A percentile compares a stretch with the other conserved stretches of the same genome.
Evolutionary conservation across 2,113 vertebrate species (phyloP).

Genomic region (Vicugna pacos): DNA sequence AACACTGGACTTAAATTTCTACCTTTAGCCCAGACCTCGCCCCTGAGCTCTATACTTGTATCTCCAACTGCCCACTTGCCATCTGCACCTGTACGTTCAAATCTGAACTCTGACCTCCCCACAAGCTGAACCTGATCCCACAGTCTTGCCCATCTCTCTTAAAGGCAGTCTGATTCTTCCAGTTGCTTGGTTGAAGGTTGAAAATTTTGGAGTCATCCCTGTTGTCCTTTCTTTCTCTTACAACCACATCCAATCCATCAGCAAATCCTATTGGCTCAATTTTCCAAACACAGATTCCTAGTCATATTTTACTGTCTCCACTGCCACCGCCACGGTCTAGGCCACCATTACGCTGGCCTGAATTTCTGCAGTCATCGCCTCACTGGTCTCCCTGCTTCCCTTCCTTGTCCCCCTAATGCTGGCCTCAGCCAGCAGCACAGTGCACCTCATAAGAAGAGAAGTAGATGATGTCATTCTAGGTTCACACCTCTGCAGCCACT

Average conservation of each 20-base stretch:
- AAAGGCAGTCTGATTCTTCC: neutral
- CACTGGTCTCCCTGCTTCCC: neutral
- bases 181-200: neutral
- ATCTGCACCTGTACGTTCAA: neutral
- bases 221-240: neutral
- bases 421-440: neutral
- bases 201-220: neutral
- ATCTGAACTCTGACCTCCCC: neutral
- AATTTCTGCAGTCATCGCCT: neutral
- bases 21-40: neutral
- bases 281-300: neutral
- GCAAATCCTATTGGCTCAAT: neutral
- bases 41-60: neutral
- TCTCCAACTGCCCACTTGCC: neutral
- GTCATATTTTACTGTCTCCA: neutral
- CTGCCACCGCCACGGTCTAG: accelerated
- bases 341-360: neutral
- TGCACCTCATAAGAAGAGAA: neutral
- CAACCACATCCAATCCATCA: neutral
- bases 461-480: neutral
- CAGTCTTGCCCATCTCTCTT: neutral
- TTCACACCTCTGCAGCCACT: neutral
- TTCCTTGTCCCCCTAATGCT: neutral
- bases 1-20: neutral
- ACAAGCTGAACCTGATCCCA: neutral